These are phyloP conservation scores for Archips crataeganus DNA, from an alignment of 2,888 invertebrate species.

Conservation along the genomic window DNA sequence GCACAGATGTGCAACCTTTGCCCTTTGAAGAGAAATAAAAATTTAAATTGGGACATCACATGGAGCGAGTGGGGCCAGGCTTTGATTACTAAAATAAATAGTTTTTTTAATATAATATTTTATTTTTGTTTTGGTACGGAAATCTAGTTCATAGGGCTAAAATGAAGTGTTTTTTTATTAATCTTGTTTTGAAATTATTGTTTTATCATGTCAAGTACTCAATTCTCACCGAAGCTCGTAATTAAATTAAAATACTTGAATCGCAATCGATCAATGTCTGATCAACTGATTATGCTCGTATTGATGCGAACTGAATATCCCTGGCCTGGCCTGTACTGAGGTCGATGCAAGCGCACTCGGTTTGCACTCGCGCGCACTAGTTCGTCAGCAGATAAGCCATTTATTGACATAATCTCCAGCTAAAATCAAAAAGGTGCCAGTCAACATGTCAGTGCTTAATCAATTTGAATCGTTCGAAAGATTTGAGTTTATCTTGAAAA, in stretches of 20 bases:
- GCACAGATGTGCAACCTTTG: too few species aligned
- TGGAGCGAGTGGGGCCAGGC: too few species aligned
- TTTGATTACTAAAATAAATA: too few species aligned
- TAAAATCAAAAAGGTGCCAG: background rate
- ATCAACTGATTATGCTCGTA: background rate
- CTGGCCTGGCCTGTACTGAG: too few species aligned
- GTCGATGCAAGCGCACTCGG: conserved; percentile 3
- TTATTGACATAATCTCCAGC: background rate
- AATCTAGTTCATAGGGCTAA: too few species aligned
- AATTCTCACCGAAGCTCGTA: background rate
- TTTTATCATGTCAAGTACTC: too few species aligned
- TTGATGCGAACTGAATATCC: background rate
- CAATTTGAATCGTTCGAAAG: background rate
- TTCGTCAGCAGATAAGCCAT: background rate
- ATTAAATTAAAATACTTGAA: background rate
- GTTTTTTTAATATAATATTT: too few species aligned
- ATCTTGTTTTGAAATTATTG: too few species aligned
- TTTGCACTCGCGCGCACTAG: conserved; percentile 11
- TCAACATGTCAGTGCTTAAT: background rate
- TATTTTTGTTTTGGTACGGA: too few species aligned
- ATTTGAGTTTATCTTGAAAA: background rate
- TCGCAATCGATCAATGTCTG: conserved; percentile 12
- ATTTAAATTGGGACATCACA: too few species aligned
- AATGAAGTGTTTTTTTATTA: too few species aligned
- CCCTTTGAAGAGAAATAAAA: too few species aligned